Evolutionary conservation across 2,888 invertebrate species (phyloP).

Genomic region (Rhopalosiphum nymphaeae): DNA sequence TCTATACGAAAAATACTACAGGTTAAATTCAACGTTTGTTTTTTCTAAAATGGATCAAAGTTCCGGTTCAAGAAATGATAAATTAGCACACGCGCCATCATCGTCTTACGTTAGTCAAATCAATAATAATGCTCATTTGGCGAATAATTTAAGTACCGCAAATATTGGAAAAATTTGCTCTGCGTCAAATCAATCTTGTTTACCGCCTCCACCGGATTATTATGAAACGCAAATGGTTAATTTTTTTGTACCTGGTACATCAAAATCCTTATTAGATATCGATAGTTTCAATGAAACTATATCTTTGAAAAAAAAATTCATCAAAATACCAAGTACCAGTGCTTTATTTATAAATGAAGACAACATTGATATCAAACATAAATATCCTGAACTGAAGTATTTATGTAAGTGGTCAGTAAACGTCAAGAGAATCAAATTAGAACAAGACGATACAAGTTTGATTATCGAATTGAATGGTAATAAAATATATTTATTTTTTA

Average conservation of each 20-base stretch:
- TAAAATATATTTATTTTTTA: background rate
- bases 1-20: too few species aligned
- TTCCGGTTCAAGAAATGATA: background rate
- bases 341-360: too few species aligned
- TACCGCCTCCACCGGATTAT: background rate
- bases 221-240: background rate
- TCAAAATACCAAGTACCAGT: too few species aligned
- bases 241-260: too few species aligned
- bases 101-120: fast-evolving
- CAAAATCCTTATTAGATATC: too few species aligned
- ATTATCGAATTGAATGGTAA: background rate
- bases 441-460: background rate
- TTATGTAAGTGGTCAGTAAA: background rate
- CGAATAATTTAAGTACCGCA: background rate
- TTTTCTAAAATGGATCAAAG: background rate
- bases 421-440: background rate
- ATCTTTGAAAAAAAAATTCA: too few species aligned
- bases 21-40: too few species aligned
- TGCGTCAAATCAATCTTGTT: background rate
- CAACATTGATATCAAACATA: too few species aligned
- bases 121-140: background rate
- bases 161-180: background rate
- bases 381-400: fast-evolving
- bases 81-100: background rate
- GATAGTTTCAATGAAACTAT: too few species aligned